A percentile compares a stretch with the other conserved stretches of the same genome.
Evolutionary conservation across 1,140 invertebrate genomes (phyloP).

Genomic region (Drosophila nannoptera): DNA sequence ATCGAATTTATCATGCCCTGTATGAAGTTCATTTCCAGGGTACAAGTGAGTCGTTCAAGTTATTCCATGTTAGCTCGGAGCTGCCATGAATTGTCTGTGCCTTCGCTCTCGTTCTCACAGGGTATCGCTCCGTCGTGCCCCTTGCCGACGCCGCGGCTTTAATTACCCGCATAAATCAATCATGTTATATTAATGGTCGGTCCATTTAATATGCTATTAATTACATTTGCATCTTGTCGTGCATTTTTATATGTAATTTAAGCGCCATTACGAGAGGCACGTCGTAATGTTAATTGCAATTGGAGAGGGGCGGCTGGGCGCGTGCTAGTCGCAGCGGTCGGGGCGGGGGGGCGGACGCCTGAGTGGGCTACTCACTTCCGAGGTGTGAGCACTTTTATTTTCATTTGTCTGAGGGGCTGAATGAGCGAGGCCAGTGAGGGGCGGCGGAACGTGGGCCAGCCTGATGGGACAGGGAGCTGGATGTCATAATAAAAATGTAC

Average conservation of each 20-base stretch:
- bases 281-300: background rate
- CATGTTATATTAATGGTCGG: slow-evolving; percentile 62
- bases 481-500: slow-evolving; percentile 35
- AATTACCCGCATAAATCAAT: slow-evolving; percentile 74
- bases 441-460: background rate
- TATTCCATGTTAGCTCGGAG: too few relatives aligned
- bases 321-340: background rate
- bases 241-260: slow-evolving; percentile 53
- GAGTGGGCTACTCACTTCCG: background rate
- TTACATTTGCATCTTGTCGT: slow-evolving; percentile 64
- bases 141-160: slow-evolving; percentile 8
- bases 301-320: too few relatives aligned
- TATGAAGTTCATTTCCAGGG: too few relatives aligned
- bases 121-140: background rate
- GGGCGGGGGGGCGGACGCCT: background rate
- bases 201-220: slow-evolving; percentile 70
- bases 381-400: slow-evolving; percentile 19
- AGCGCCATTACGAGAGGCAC: slow-evolving; percentile 43
- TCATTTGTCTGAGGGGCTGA: background rate
- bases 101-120: background rate
- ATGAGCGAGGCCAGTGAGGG: too few relatives aligned
- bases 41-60: too few relatives aligned
- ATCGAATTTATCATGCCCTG: too few relatives aligned
- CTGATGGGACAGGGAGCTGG: slow-evolving; percentile 16
- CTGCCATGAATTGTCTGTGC: too few relatives aligned